Percentiles rank a stretch among this genome's conserved stretches.
Conservation (phyloP, 1,140 invertebrate genomes). For the Himalopsyche phryganea region DNA sequence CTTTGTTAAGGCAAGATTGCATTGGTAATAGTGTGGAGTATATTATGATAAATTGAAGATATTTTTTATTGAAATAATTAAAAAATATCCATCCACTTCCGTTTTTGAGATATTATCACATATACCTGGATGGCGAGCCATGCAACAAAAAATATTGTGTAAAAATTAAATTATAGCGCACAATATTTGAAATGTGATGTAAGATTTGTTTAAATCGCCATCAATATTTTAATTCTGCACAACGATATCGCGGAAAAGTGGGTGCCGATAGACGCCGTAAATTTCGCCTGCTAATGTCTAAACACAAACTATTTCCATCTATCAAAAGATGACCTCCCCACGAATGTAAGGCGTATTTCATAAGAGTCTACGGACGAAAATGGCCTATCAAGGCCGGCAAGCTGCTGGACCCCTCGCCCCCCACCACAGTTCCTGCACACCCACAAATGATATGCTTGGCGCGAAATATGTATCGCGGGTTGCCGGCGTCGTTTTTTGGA, state of each 20-base stretch:
- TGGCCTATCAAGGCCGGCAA: neutral
- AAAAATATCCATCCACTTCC: no score
- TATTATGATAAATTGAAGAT: no score
- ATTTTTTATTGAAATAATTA: no score
- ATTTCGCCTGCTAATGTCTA: conserved; percentile 31
- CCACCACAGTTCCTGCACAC: neutral
- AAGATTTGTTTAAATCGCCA: no score
- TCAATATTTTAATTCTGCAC: neutral
- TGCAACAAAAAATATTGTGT: no score
- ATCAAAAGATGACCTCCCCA: conserved; percentile 24
- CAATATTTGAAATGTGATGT: no score
- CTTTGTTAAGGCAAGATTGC: no score
- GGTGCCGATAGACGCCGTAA: conserved; percentile 24
- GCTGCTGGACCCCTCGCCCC: neutral
- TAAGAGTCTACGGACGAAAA: conserved; percentile 9
- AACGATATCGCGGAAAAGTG: conserved; percentile 3
- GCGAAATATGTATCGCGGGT: conserved; percentile 13
- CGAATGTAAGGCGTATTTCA: conserved; percentile 21
- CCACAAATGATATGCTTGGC: conserved; percentile 6
- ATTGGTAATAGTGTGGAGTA: no score
- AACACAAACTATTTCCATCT: conserved; percentile 36
- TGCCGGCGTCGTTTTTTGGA: neutral
- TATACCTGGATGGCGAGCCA: no score
- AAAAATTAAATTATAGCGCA: no score
- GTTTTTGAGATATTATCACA: no score